Conservation (phyloP, 2,888 invertebrate genomes). For the Lepidochrysops patricia region DNA sequence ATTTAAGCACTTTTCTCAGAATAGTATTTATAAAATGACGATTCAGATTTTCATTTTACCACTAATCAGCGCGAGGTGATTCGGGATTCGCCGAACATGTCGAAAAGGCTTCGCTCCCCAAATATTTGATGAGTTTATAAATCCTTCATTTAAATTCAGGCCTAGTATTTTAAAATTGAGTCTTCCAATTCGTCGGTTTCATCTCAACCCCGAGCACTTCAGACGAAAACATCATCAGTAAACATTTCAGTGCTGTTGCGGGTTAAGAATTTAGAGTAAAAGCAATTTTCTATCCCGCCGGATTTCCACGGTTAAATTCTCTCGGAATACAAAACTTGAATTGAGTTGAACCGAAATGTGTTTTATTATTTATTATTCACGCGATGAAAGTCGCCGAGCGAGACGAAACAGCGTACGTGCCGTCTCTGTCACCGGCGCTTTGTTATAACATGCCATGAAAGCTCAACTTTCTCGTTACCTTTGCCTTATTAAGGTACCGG, state of each 20-base stretch:
- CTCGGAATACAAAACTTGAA: constrained; percentile 23
- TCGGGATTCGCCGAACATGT: neutral
- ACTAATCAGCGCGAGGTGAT: neutral
- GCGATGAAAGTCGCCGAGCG: constrained; percentile 59
- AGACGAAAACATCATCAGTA: constrained; percentile 22
- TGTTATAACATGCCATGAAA: constrained; percentile 17
- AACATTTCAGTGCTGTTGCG: constrained; percentile 14
- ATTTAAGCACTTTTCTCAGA: neutral
- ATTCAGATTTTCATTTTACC: neutral
- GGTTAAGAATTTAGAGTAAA: constrained; percentile 13
- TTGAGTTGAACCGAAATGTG: constrained; percentile 38
- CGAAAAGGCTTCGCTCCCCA: neutral
- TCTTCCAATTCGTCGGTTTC: constrained; percentile 14
- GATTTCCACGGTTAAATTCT: constrained; percentile 21
- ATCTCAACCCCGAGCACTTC: constrained; percentile 18
- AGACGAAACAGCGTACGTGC: constrained; percentile 62
- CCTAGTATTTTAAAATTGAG: constrained; percentile 25
- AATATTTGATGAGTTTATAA: constrained; percentile 4
- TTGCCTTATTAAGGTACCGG: neutral
- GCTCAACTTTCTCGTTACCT: constrained; percentile 10
- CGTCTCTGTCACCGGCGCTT: constrained; percentile 43
- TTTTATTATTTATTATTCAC: constrained; percentile 65
- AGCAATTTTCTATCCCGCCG: constrained; percentile 17
- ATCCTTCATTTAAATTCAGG: constrained; percentile 1
- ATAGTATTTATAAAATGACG: neutral